Conservation (phyloP, 2,113 vertebrate species). For the Urocolius indicus region DNA sequence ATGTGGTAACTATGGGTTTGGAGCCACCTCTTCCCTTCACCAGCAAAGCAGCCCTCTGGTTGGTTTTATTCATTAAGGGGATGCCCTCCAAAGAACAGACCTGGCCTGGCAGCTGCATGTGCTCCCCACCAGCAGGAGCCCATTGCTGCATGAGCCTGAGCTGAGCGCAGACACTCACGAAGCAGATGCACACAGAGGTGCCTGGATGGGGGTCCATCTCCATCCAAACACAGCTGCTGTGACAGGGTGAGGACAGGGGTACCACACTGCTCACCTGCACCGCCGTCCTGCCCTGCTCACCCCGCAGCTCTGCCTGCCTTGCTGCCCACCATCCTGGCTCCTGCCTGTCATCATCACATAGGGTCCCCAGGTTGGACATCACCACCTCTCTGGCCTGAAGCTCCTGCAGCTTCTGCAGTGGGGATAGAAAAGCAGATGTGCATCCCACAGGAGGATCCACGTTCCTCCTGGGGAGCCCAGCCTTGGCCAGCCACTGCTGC, state of each 20-base stretch:
- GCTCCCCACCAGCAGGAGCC: background rate
- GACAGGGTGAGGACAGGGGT: fast-evolving
- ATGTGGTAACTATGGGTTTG: background rate
- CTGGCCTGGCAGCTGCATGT: background rate
- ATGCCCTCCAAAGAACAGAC: background rate
- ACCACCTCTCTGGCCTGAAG: constrained; percentile 31
- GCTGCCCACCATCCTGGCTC: constrained; percentile 6
- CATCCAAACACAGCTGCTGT: background rate
- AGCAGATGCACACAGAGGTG: background rate
- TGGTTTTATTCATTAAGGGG: background rate
- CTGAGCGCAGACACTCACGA: background rate
- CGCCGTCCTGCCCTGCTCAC: constrained; percentile 37
- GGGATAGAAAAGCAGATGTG: background rate
- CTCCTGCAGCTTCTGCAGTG: constrained; percentile 71
- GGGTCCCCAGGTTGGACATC: constrained; percentile 42
- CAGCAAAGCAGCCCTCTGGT: background rate
- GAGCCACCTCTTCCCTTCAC: background rate
- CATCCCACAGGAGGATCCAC: background rate
- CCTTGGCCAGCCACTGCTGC: background rate
- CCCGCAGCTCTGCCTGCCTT: constrained; percentile 10
- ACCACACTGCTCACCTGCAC: constrained; percentile 59
- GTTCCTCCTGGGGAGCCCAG: background rate
- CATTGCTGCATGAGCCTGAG: background rate
- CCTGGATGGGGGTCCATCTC: background rate
- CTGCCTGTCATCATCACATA: constrained; percentile 33